Base-by-base conservation (phyloP, 2,797 vertebrate species). In the Cottoperca gobio region DNA sequence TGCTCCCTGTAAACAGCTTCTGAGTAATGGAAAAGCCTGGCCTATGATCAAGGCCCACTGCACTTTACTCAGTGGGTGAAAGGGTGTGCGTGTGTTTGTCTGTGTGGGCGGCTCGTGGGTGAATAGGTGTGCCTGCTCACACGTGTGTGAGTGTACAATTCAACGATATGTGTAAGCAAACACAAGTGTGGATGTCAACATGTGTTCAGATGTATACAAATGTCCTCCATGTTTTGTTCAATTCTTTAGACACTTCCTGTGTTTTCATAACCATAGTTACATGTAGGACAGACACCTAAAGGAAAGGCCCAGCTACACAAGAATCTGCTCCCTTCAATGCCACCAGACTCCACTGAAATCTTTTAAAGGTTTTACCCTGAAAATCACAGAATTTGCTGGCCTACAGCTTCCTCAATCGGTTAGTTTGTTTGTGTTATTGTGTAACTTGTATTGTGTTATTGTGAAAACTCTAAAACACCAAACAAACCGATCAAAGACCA, bases 21-120 rank as follows among this genome's bases (percentile, higher is more conserved):
- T 88, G 89, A 90, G 83, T 90, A 82, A 87, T 78, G 70, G 77
- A 73, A 72, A 74, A 70, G 79, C 62, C 71, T 62, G 79, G 62
- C 24, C 71, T 76, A 53, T 74, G 81, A 57, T 86, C 79, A 79
- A 73, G 61, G 69, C 39, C 61, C 6, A 2, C 76, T 89, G 74
- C 78, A 76, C 79, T 84, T 79, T 78, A 78, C 76, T 79, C 55
- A 62, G 5, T 19, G 55, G 46, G 53, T 74, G 57, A 76, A 79
- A 63, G 53, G n/a, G 19, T 71, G 35, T 66, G 43, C n/a, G n/a
- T 48, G 55, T 67, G 33, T 52, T 3, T 50, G 62, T 49, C 45
- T 55, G 12, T 35, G 43, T 63, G 70, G 46, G 59, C 60, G 26
- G 45, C 48, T 40, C 68, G 70, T 52, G 65, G 31, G 39, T 60